These are phyloP conservation scores for Eudorcas thomsonii DNA, from an alignment of 2,113 vertebrate species.

Conservation along the genomic window DNA sequence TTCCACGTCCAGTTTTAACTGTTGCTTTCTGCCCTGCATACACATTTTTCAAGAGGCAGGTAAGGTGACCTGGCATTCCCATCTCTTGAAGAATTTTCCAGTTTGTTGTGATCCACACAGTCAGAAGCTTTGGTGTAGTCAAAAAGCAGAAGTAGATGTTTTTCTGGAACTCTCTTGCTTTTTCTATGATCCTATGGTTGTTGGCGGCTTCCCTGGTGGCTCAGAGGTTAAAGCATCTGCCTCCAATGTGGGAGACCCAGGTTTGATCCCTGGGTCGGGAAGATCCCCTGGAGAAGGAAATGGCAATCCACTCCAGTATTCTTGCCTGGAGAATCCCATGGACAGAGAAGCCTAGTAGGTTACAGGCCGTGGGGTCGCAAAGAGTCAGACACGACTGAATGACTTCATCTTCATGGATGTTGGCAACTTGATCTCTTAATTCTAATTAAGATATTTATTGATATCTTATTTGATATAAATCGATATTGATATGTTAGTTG, in stretches of 20 bases:
- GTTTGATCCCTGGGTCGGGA: too few species aligned
- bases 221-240: too few species aligned
- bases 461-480: background rate
- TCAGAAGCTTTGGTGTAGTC: background rate
- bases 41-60: background rate
- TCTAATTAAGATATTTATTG: background rate
- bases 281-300: too few species aligned
- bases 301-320: too few species aligned
- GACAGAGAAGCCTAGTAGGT: too few species aligned
- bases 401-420: background rate
- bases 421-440: background rate
- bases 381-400: too few species aligned
- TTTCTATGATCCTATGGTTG: background rate
- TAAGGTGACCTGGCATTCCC: background rate
- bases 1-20: background rate
- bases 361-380: too few species aligned
- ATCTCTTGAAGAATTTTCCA: background rate
- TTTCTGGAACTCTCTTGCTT: background rate
- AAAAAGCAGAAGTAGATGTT: background rate
- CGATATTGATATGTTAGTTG: background rate
- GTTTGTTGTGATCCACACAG: background rate
- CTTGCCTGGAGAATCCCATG: too few species aligned
- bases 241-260: too few species aligned
- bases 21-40: background rate
- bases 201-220: background rate